Conservation (phyloP, 2,888 invertebrate species). For the Cloeon dipterum region DNA sequence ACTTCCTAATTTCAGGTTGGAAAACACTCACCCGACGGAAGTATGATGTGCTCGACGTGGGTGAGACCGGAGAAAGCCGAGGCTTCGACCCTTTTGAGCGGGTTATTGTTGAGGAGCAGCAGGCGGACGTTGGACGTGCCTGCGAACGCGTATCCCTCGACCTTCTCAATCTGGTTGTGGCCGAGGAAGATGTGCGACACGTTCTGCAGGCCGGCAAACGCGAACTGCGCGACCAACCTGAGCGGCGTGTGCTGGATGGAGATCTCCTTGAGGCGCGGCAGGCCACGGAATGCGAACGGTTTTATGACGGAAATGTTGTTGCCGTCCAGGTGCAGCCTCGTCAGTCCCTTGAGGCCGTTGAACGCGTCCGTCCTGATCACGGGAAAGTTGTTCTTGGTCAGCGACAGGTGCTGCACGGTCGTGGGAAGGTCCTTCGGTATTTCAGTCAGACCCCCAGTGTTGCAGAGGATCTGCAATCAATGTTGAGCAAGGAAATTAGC, state of each 20-base stretch:
- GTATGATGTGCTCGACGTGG: constrained; percentile 57
- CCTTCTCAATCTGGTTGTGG: constrained; percentile 42
- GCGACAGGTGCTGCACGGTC: constrained; percentile 60
- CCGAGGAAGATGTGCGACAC: constrained; percentile 45
- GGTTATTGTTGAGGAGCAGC: constrained; percentile 65
- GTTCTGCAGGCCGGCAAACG: constrained; percentile 65
- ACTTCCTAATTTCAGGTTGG: too few relatives aligned
- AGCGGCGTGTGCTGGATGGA: constrained; percentile 74
- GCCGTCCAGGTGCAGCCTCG: constrained; percentile 62
- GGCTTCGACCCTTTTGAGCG: constrained; percentile 46
- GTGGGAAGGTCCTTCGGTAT: constrained; percentile 54
- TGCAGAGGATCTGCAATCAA: constrained; percentile 54
- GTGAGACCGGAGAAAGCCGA: constrained; percentile 67
- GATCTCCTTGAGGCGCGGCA: constrained; percentile 51
- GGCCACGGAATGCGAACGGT: constrained; percentile 65
- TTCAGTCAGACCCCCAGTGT: constrained; percentile 57
- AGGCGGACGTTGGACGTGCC: constrained; percentile 65
- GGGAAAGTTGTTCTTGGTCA: constrained; percentile 67
- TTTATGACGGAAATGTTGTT: constrained; percentile 68
- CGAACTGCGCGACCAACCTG: constrained; percentile 53
- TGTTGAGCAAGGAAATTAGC: constrained; percentile 2
- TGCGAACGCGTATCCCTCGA: constrained; percentile 56
- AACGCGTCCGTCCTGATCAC: constrained; percentile 64
- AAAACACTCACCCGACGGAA: constrained; percentile 70
- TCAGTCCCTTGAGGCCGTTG: constrained; percentile 50